Base-by-base conservation (phyloP, 2,888 invertebrate genomes). In the Synergus laeviventris region DNA sequence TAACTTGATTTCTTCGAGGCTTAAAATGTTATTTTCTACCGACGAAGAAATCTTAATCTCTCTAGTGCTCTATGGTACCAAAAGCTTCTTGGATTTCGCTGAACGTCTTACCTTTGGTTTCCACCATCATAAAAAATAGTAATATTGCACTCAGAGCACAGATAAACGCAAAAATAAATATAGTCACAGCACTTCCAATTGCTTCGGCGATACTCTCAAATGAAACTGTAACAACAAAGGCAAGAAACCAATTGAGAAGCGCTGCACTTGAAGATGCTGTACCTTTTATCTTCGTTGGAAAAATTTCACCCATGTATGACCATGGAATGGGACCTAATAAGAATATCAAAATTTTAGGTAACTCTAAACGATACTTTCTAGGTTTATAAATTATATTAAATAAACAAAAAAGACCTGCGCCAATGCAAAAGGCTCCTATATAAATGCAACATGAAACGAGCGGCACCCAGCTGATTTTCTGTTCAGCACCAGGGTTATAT, bases 151-250 rank as follows among this genome's bases (percentile, higher is more conserved):
- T 91, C 12, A 92, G 7, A 4, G 90, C 79, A 83, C 93, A 93
- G 61, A 92, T 89, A 0, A 83, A 81, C 9, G 92, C 91, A 87
- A 93, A 94, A 60, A 92, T 81, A 88, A 92, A 92, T 83, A 94
- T 93, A 2, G 92, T 91, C 18, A 89, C 90, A 45, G 89, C 88
- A 1, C 85, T 83, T 12, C 90, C 89, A 36, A 91, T 70, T 0
- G 77, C 74, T 1, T 83, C 79, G 14, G 87, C 84, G 36, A 93
- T 84, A 3, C 91, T 90, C 70, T 91, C 89, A 60, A 93, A 93
- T 1, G 91, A 83, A 8, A 91, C 90, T 2, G 91, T 90, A 42
- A 91, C 88, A 2, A 87, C 38, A 82, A 91, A 91, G 1, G 91
- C 91, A 76, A 91, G 84, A 18, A 88, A 66, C 91, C 92, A 92